These are phyloP conservation scores for Holotrichia oblita DNA, from an alignment of 1,140 invertebrate species.

Conservation along the genomic window DNA sequence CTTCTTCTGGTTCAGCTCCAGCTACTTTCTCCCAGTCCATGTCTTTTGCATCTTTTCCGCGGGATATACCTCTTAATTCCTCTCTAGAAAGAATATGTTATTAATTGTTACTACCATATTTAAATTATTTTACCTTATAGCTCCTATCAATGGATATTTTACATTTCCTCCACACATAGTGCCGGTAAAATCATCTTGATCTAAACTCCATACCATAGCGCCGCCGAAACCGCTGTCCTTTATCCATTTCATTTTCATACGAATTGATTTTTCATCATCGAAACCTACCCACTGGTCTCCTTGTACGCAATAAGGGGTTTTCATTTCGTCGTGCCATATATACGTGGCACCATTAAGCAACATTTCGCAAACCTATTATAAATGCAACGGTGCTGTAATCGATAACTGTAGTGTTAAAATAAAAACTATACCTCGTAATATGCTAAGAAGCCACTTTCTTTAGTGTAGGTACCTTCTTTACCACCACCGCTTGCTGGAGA, in stretches of 20 bases:
- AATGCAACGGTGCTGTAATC: not conserved
- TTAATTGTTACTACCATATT: not conserved
- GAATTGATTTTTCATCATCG: conserved; percentile 86
- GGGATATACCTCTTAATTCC: conserved; percentile 83
- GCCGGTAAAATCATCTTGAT: conserved; percentile 96
- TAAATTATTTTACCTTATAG: conserved; percentile 75
- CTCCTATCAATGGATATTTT: conserved; percentile 90
- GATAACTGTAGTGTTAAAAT: not conserved
- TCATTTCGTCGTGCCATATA: conserved; percentile 92
- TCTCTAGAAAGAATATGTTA: conserved; percentile 67
- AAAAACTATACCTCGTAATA: conserved; percentile 85
- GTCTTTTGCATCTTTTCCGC: conserved; percentile 83
- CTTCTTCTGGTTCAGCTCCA: conserved; percentile 65
- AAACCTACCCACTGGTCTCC: conserved; percentile 92
- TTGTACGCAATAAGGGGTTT: conserved; percentile 83
- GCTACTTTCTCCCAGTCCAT: conserved; percentile 85
- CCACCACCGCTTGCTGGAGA: conserved; percentile 89
- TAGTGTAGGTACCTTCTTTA: conserved; percentile 91
- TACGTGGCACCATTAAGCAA: conserved; percentile 87
- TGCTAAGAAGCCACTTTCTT: conserved; percentile 91
- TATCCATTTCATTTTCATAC: conserved; percentile 90
- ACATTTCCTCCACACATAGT: conserved; percentile 81
- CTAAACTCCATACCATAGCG: conserved; percentile 96
- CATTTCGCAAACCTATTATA: conserved; percentile 86
- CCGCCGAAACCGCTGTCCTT: conserved; percentile 90